Evolutionary conservation across 2,113 vertebrate genomes (phyloP).

Genomic region (Plecotus auritus): DNA sequence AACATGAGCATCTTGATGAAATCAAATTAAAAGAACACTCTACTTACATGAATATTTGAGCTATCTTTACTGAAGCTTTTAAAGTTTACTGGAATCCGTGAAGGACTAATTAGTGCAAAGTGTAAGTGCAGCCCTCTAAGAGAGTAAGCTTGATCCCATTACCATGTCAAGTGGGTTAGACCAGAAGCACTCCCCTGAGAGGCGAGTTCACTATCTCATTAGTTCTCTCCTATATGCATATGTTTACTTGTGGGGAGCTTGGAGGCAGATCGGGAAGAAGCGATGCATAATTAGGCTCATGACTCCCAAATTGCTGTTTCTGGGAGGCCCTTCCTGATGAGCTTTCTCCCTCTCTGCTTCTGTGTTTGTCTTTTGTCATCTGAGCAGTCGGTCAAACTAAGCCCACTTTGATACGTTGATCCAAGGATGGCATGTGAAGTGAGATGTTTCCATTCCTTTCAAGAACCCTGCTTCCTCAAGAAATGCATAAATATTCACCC

Average conservation of each 20-base stretch:
- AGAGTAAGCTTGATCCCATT: slow-evolving; percentile 56
- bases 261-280: slow-evolving; percentile 14
- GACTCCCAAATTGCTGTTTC: slow-evolving; percentile 35
- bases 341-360: neutral
- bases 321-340: neutral
- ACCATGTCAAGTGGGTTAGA: slow-evolving; percentile 59
- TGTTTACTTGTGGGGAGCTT: slow-evolving; percentile 27
- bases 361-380: neutral
- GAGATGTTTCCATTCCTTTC: neutral
- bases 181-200: slow-evolving; percentile 47
- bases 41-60: slow-evolving; percentile 37
- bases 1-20: slow-evolving; percentile 24
- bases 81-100: slow-evolving; percentile 36
- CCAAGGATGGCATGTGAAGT: neutral
- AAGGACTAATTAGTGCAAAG: slow-evolving; percentile 58
- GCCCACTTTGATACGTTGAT: neutral
- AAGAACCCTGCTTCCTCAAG: neutral
- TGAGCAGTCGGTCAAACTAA: neutral
- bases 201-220: slow-evolving; percentile 21
- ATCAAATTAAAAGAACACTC: slow-evolving; percentile 7
- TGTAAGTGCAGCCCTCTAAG: slow-evolving; percentile 46
- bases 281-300: slow-evolving; percentile 62
- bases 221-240: neutral
- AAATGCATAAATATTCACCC: neutral
- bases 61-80: slow-evolving; percentile 37